Evolutionary conservation across 2,113 vertebrate genomes (phyloP).

Genomic region (Rhinopithecus roxellana): DNA sequence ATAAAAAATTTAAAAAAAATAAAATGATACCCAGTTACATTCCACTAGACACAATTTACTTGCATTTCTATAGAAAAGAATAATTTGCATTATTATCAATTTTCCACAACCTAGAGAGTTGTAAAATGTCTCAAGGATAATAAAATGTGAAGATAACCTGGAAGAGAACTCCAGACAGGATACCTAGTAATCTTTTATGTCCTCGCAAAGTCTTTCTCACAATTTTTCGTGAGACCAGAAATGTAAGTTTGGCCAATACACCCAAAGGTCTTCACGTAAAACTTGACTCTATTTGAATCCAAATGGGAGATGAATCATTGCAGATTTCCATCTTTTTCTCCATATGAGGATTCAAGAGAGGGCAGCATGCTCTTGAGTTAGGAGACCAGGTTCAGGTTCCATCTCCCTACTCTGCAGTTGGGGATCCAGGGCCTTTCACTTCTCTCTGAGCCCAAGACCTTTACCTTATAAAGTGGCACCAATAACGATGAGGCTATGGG

Average conservation of each 20-base stretch:
- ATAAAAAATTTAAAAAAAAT: too few relatives aligned
- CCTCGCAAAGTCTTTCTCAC: not conserved
- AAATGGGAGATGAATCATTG: not conserved
- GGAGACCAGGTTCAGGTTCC: not conserved
- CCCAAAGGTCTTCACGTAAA: not conserved
- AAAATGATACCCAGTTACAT: not conserved
- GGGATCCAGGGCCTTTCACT: not conserved
- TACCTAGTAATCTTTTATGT: not conserved
- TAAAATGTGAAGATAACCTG: conserved; percentile 2
- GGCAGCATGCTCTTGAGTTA: not conserved
- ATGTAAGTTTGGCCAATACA: not conserved
- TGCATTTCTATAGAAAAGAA: conserved; percentile 9
- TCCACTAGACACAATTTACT: not conserved
- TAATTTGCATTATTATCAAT: not conserved
- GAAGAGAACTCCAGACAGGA: not conserved
- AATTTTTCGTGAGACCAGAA: conserved; percentile 19
- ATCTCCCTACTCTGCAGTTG: not conserved
- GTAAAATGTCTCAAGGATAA: not conserved
- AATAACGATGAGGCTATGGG: not conserved
- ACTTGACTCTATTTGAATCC: not conserved
- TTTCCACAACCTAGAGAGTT: not conserved
- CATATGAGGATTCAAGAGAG: not conserved
- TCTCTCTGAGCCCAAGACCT: not conserved
- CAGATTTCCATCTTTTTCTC: not conserved
- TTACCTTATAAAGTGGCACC: not conserved